A percentile compares a stretch with the other conserved stretches of the same genome.
These are phyloP conservation scores for Periophthalmus modestus DNA, from an alignment of 2,113 vertebrate species.

Conservation along the genomic window DNA sequence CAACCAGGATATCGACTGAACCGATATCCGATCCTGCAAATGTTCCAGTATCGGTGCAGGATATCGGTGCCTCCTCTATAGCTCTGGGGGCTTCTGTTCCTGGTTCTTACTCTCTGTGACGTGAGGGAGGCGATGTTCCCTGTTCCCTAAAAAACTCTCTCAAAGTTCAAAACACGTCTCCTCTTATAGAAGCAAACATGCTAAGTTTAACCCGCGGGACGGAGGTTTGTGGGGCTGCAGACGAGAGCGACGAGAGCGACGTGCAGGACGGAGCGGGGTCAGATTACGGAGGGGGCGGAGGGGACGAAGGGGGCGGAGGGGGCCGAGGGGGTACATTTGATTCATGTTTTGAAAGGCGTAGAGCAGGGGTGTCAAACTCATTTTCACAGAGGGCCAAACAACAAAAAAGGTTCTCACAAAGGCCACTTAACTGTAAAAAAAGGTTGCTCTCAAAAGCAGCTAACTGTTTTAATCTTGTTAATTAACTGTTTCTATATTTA, in stretches of 20 bases:
- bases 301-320: too few species aligned
- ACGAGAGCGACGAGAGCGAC: constrained; percentile 44
- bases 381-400: too few species aligned
- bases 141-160: neutral
- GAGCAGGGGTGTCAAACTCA: too few species aligned
- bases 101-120: neutral
- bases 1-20: too few species aligned
- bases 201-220: constrained; percentile 49
- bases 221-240: neutral
- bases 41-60: too few species aligned
- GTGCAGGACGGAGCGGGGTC: constrained; percentile 17
- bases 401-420: too few species aligned
- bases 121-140: neutral
- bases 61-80: too few species aligned
- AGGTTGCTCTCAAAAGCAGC: too few species aligned
- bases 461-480: too few species aligned
- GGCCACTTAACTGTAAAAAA: too few species aligned
- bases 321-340: neutral
- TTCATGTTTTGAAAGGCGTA: neutral
- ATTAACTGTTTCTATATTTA: too few species aligned
- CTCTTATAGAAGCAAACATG: constrained; percentile 20
- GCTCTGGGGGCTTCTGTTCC: neutral
- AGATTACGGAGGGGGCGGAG: constrained; percentile 3
- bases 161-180: constrained; percentile 19
- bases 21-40: too few species aligned